phyloP scores from a whole-genome alignment of 2,888 invertebrate genomes.

The Julus scanicus region DNA sequence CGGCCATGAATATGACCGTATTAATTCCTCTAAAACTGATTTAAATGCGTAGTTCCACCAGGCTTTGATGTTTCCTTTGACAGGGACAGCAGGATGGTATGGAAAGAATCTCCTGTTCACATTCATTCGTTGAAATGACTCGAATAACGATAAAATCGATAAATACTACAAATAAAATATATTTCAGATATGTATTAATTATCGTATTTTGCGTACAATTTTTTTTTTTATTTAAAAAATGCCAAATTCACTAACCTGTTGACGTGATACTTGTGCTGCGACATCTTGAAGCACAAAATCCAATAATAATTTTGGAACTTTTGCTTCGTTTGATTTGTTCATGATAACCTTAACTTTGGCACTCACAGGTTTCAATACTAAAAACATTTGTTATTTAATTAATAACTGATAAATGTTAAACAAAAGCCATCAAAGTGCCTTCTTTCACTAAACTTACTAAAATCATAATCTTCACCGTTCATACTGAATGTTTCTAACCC shows the following conservation, averaged over 20 bases:
- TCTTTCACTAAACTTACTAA: slow-evolving; percentile 73
- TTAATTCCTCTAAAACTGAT: slow-evolving; percentile 77
- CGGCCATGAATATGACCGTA: slow-evolving; percentile 80
- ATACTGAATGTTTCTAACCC: slow-evolving; percentile 81
- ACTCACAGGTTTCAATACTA: slow-evolving; percentile 82
- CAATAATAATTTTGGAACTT: slow-evolving; percentile 65
- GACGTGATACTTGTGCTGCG: slow-evolving; percentile 77
- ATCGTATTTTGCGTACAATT: neutral
- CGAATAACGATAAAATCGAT: slow-evolving; percentile 67
- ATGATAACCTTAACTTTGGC: slow-evolving; percentile 82
- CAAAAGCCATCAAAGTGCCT: too few species aligned
- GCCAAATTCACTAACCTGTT: slow-evolving; percentile 67
- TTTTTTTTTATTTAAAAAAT: too few species aligned
- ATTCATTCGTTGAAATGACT: slow-evolving; percentile 71
- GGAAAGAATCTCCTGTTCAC: slow-evolving; percentile 76
- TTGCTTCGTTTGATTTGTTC: slow-evolving; percentile 72
- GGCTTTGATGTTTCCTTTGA: slow-evolving; percentile 72
- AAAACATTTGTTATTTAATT: neutral
- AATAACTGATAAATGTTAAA: too few species aligned
- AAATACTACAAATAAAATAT: slow-evolving; percentile 71
- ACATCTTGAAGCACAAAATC: slow-evolving; percentile 71
- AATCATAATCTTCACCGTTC: slow-evolving; percentile 81
- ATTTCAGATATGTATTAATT: neutral
- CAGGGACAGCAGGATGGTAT: slow-evolving; percentile 72
- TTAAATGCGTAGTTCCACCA: slow-evolving; percentile 84